Evolutionary conservation across 92 coral and sea anemone species (phyloP), one percentile per base, ranked within the genome.

Genomic region (Muricea muricata): DNA sequence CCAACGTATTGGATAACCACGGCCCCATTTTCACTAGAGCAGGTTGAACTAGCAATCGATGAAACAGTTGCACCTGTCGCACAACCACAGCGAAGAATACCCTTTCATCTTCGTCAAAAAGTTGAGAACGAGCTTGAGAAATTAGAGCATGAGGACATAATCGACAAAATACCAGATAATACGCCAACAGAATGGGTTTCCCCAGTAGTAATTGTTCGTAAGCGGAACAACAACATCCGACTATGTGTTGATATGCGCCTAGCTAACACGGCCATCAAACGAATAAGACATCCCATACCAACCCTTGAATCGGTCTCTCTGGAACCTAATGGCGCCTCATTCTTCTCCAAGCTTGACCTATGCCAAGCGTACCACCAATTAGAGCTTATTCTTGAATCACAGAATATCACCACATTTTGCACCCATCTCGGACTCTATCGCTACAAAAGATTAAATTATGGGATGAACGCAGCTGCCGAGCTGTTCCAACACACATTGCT

Each of bases 141-240:
- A 70, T 58, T 89, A 72, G 15, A 83, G 50, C 78, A 84, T 39
- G 31, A 75, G 29, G 87, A 86, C 31, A 84, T 89, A 52, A 84
- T 78, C 25, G 87, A 85, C 31, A 74, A 23, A 57, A 57, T 57
- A 57, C 80, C 84, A 50, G 91, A 82, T 13, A 80, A 75, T 26
- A 78, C 83, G 12, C 87, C 65, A 9, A 56, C 88, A 46, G 87
- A 84, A 8, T 85, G 88, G 89, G 92, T 89, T 55, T 78, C 65
- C 65, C 20, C 23, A 57, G 65, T 42, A 42, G 50, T 14, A 42
- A 42, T 7, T 42, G 7, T 42, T 42, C 14, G 8, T 7, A 42
- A 7, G 50, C 50, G 50, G 50, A 42, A 14, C 8, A 42, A 42
- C 14, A 7, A 7, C 50, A 42, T 14, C 50, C 50, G 50, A 42